A percentile compares a stretch with the other conserved stretches of the same genome.
These are phyloP conservation scores for Oopsacas minuta DNA, from an alignment of 37 sponge, comb jelly and placozoan species.

Conservation along the genomic window DNA sequence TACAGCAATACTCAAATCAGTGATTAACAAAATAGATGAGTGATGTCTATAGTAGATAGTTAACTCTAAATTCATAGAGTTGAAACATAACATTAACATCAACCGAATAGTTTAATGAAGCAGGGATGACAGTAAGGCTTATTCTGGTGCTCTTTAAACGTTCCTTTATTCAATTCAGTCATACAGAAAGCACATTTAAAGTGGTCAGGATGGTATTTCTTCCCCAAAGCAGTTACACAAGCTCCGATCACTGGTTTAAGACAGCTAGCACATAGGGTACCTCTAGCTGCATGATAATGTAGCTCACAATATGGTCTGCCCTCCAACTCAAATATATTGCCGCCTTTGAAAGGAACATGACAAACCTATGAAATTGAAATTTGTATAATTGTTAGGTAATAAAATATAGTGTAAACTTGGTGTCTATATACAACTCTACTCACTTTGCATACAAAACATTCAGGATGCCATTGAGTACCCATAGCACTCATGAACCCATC, in stretches of 20 bases:
- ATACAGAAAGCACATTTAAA: conserved; percentile 95
- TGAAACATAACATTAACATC: too few relatives aligned
- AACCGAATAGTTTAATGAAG: conserved; percentile 91
- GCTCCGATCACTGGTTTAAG: conserved; percentile 81
- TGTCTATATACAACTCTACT: too few relatives aligned
- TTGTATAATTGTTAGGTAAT: too few relatives aligned
- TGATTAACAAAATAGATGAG: too few relatives aligned
- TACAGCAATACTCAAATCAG: too few relatives aligned
- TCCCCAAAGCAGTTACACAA: conserved; percentile 86
- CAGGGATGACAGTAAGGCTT: conserved; percentile 91
- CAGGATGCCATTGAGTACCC: conserved; percentile 82
- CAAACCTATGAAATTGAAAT: conserved; percentile 52
- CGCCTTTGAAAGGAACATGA: conserved; percentile 58
- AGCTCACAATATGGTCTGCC: conserved; percentile 93
- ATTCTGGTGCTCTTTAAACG: conserved; percentile 88
- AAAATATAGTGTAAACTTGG: too few relatives aligned
- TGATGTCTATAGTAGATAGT: too few relatives aligned
- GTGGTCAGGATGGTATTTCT: conserved; percentile 98
- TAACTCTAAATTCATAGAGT: too few relatives aligned
- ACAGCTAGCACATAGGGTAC: conserved; percentile 82
- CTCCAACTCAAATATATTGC: conserved; percentile 88
- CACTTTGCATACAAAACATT: conserved; percentile 93
- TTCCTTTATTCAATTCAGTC: conserved; percentile 86
- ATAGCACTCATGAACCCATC: conserved; percentile 85
- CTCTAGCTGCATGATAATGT: conserved; percentile 82